Base-by-base conservation (phyloP, 2,113 vertebrate species). In the Erythrocercus mccallii region DNA sequence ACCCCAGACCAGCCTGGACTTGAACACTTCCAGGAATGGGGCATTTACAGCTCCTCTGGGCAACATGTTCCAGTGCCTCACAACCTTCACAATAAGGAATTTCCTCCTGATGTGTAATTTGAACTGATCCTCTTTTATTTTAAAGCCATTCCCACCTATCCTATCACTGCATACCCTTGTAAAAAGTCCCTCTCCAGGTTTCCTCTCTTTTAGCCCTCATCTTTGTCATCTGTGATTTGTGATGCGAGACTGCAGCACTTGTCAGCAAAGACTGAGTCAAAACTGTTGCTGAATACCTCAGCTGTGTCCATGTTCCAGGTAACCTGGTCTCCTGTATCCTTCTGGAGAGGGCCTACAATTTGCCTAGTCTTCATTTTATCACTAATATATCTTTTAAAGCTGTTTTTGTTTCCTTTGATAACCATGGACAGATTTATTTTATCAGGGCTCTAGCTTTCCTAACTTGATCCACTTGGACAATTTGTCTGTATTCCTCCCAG, bases 121-220 rank as follows among this genome's bases (percentile, higher is more conserved):
- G 20, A 71, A 62, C 33, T 10, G 9, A 17, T 15, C 12, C 15
- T 50, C 37, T 81, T 38, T n/a, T 7, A 81, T 51, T 73, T 58
- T 81, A 45, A 51, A 51, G 38, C 3, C 28, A 73, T 51, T 51
- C 10, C 10, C 28, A 11, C 4, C 15, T 38, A 16, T 58, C 5
- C 10, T 45, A 20, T 33, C 0, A 0, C 37, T 66, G 37, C 23
- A n/a, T 19, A 27, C 10, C 51, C 9, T 44, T 33, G 18, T 15
- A 42, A 50, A 44, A 72, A 37, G 25, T 50, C 5, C 18, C 58
- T 66, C 22, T 58, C 15, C 37, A 14, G 5, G 8, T 45, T 65
- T 73, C 19, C 60, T 45, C 12, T 11, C 16, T 66, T 68, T 22
- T 40, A 58, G 19, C 5, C 28, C 33, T 58, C 0, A 0, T 51